These are phyloP conservation scores for Phoxinus phoxinus DNA, from an alignment of 2,113 vertebrate species.

Conservation along the genomic window DNA sequence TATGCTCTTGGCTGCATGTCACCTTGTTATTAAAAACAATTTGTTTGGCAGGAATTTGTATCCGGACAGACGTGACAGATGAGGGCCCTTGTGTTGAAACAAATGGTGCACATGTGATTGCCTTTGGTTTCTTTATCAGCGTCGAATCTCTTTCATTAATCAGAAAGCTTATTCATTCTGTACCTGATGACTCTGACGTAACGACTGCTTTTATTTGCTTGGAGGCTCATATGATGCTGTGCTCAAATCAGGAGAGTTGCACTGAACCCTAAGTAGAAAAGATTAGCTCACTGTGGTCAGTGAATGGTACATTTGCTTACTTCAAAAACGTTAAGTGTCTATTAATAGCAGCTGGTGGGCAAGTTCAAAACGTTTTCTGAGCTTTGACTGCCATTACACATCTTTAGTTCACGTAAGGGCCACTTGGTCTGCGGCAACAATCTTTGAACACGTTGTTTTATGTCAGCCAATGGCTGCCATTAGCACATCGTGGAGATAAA, in stretches of 20 bases:
- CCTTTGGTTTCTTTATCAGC: slow-evolving; percentile 25
- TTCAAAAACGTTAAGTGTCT: slow-evolving; percentile 9
- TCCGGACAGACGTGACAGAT: slow-evolving; percentile 36
- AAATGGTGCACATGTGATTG: slow-evolving; percentile 20
- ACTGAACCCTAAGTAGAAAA: slow-evolving; percentile 1
- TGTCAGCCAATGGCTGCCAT: slow-evolving; percentile 30
- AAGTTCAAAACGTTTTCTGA: slow-evolving; percentile 20
- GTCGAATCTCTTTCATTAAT: slow-evolving; percentile 25
- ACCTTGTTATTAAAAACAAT: slow-evolving; percentile 46
- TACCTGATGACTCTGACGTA: slow-evolving; percentile 5
- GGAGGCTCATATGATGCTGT: not conserved
- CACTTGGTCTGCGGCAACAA: slow-evolving; percentile 11
- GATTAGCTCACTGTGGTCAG: slow-evolving; percentile 9
- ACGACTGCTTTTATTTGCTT: slow-evolving; percentile 15
- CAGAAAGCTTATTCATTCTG: slow-evolving; percentile 2
- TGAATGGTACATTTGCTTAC: slow-evolving; percentile 8
- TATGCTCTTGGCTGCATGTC: slow-evolving; percentile 23
- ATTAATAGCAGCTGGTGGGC: slow-evolving; percentile 28
- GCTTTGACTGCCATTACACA: slow-evolving; percentile 20
- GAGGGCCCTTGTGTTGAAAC: slow-evolving; percentile 19
- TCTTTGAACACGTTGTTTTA: slow-evolving; percentile 46
- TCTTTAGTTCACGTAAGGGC: slow-evolving; percentile 20
- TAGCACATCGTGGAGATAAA: slow-evolving; percentile 36
- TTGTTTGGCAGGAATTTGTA: slow-evolving; percentile 42
- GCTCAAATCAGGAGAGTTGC: slow-evolving; percentile 5